Percentiles rank a stretch among this genome's conserved stretches.
Conservation (phyloP, 1,140 invertebrate genomes). For the Drosophila obscura region DNA sequence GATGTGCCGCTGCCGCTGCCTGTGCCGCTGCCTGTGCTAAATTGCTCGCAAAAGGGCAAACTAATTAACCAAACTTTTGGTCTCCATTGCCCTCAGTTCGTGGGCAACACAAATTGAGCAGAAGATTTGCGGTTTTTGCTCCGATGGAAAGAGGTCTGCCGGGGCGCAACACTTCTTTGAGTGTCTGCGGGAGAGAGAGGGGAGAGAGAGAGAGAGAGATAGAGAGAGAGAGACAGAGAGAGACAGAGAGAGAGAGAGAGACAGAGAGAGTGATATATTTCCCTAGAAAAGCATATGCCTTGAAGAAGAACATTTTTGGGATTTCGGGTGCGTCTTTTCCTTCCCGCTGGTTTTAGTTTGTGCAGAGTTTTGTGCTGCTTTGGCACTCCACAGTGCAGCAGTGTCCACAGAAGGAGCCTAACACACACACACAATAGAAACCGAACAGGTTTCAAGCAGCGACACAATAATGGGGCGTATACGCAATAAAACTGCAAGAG, state of each 20-base stretch:
- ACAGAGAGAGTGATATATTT: too few species aligned
- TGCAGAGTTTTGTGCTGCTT: too few species aligned
- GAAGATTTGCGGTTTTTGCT: slow-evolving; percentile 41
- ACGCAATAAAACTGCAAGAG: slow-evolving; percentile 73
- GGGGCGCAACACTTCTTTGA: too few species aligned
- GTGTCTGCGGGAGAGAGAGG: too few species aligned
- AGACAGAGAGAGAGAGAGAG: too few species aligned
- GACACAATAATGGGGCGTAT: slow-evolving; percentile 64
- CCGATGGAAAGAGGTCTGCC: background rate
- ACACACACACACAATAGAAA: slow-evolving; percentile 51
- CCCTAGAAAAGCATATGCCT: too few species aligned
- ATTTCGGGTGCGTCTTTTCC: too few species aligned
- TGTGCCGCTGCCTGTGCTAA: slow-evolving; percentile 39
- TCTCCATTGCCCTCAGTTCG: slow-evolving; percentile 14
- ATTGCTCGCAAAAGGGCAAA: slow-evolving; percentile 64
- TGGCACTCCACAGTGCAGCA: background rate
- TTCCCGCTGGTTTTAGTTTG: too few species aligned
- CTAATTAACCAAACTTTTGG: slow-evolving; percentile 67
- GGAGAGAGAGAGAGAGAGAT: too few species aligned
- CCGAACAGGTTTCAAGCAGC: slow-evolving; percentile 19
- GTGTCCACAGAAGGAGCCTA: background rate
- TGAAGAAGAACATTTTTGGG: too few species aligned
- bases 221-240: too few species aligned
- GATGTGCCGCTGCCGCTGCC: background rate
- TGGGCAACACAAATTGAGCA: slow-evolving; percentile 56